A percentile compares a stretch with the other conserved stretches of the same genome.
Conservation (phyloP, 1,140 invertebrate genomes). For the Cydia fagiglandana region DNA sequence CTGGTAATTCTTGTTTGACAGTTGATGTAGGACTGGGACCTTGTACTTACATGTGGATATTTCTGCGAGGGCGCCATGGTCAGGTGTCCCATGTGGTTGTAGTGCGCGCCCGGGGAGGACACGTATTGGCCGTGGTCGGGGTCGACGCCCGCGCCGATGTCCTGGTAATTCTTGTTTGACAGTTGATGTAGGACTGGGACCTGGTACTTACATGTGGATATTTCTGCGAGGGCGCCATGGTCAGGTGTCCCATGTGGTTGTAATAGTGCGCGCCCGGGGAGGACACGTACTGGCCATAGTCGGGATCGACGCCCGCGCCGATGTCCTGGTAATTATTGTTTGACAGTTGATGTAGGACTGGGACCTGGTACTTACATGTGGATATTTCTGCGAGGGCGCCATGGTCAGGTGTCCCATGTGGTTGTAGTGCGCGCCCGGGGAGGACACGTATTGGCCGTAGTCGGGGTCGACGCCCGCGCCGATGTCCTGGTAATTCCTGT, state of each 20-base stretch:
- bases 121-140: slow-evolving; percentile 76
- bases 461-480: slow-evolving; percentile 72
- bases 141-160: slow-evolving; percentile 67
- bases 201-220: slow-evolving; percentile 77
- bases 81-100: slow-evolving; percentile 78
- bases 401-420: slow-evolving; percentile 78
- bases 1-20: too few relatives aligned
- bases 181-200: slow-evolving; percentile 24
- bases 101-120: slow-evolving; percentile 73
- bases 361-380: slow-evolving; percentile 72
- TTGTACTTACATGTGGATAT: slow-evolving; percentile 77
- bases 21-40: slow-evolving; percentile 25
- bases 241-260: slow-evolving; percentile 77
- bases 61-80: slow-evolving; percentile 78
- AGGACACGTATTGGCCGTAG: slow-evolving; percentile 76
- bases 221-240: slow-evolving; percentile 77
- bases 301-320: slow-evolving; percentile 69
- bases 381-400: slow-evolving; percentile 78
- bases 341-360: background rate
- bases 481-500: slow-evolving; percentile 55
- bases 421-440: slow-evolving; percentile 74
- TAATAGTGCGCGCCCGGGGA: slow-evolving; percentile 75
- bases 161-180: too few relatives aligned
- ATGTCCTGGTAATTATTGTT: slow-evolving; percentile 43
- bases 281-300: slow-evolving; percentile 76